A percentile compares a stretch with the other conserved stretches of the same genome.
These are phyloP conservation scores for Morpho deidamia DNA, from an alignment of 2,888 invertebrate genomes.

Conservation along the genomic window DNA sequence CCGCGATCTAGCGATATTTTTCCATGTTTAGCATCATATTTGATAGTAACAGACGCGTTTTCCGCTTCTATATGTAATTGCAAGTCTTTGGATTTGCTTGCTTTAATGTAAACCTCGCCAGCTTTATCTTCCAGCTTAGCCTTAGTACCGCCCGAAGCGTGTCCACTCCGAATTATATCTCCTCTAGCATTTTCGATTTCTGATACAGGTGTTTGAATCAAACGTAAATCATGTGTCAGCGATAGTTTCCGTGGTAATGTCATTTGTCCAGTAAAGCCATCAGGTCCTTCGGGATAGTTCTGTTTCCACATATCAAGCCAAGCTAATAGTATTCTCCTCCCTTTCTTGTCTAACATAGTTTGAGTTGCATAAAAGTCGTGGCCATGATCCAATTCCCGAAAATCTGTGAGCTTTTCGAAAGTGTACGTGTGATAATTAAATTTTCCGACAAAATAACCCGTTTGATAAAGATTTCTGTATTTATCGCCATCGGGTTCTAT, in stretches of 20 bases:
- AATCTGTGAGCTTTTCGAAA: constrained; percentile 42
- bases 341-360: constrained; percentile 39
- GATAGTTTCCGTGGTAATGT: constrained; percentile 50
- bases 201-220: constrained; percentile 47
- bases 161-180: constrained; percentile 30
- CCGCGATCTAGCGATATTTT: constrained; percentile 50
- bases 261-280: constrained; percentile 63
- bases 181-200: constrained; percentile 34
- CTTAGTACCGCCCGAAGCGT: constrained; percentile 23
- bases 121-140: constrained; percentile 39
- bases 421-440: constrained; percentile 47
- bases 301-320: constrained; percentile 70
- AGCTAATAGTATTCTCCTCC: constrained; percentile 48
- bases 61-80: constrained; percentile 39
- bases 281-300: constrained; percentile 48
- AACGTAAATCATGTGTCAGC: constrained; percentile 33
- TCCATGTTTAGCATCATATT: constrained; percentile 34
- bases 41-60: constrained; percentile 34
- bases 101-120: constrained; percentile 42
- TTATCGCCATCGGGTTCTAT: constrained; percentile 46
- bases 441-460: constrained; percentile 58
- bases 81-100: constrained; percentile 31
- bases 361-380: constrained; percentile 71
- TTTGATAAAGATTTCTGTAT: constrained; percentile 53
- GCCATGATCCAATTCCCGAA: constrained; percentile 53